phyloP scores from a whole-genome alignment of 2,888 invertebrate species.

The Chymomyza amoena region DNA sequence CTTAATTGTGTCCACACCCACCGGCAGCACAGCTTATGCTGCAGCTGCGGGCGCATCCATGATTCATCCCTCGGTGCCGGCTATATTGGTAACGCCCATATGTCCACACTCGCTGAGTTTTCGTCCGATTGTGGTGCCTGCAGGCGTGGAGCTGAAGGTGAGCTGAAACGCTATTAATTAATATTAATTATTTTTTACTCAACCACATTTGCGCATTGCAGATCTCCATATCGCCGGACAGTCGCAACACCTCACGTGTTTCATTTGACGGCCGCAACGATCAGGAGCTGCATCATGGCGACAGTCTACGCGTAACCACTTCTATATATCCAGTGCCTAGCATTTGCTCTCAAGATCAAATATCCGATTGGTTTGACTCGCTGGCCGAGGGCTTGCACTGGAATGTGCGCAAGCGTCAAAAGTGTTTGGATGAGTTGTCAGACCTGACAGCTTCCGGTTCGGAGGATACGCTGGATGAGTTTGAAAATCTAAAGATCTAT shows the following conservation, averaged over 20 bases:
- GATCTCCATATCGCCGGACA: slow-evolving; percentile 93
- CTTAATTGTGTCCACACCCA: slow-evolving; percentile 94
- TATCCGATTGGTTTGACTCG: slow-evolving; percentile 98
- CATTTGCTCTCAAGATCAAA: slow-evolving; percentile 96
- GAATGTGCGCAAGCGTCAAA: slow-evolving; percentile 97
- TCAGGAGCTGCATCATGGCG: slow-evolving; percentile 94
- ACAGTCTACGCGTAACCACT: slow-evolving; percentile 96
- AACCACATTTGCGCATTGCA: slow-evolving; percentile 72
- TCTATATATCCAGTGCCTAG: slow-evolving; percentile 98
- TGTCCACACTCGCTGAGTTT: slow-evolving; percentile 98
- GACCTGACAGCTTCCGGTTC: slow-evolving; percentile 85
- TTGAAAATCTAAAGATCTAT: slow-evolving; percentile 80
- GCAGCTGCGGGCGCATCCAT: slow-evolving; percentile 98
- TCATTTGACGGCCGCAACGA: slow-evolving; percentile 98
- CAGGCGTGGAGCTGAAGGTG: slow-evolving; percentile 96
- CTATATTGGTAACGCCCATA: slow-evolving; percentile 98
- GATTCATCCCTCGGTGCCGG: slow-evolving; percentile 98
- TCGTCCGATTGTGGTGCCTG: slow-evolving; percentile 97
- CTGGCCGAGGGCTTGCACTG: slow-evolving; percentile 97
- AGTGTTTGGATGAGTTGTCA: slow-evolving; percentile 85
- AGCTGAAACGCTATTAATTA: slow-evolving; percentile 89
- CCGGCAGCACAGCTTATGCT: slow-evolving; percentile 95
- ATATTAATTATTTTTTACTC: too few species aligned
- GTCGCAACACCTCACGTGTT: slow-evolving; percentile 96
- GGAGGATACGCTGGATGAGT: slow-evolving; percentile 89